Percentiles rank a stretch among this genome's conserved stretches.
Evolutionary conservation across 2,113 vertebrate genomes (phyloP).

Genomic region (Hydrochoerus hydrochaeris): DNA sequence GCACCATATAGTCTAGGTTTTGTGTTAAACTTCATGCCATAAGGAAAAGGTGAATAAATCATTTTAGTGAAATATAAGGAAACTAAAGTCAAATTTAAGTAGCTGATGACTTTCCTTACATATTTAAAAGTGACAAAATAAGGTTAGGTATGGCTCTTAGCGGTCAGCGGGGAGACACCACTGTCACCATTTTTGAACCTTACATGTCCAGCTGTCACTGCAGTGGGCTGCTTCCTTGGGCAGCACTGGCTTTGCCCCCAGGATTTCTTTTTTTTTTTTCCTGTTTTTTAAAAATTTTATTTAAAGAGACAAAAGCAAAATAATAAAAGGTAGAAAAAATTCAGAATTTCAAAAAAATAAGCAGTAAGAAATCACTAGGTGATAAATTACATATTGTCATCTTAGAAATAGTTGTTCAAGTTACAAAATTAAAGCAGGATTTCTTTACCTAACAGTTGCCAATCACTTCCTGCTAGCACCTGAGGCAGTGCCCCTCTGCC

Average conservation of each 20-base stretch:
- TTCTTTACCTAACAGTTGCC: background rate
- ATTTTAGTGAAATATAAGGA: constrained; percentile 44
- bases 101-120: constrained; percentile 25
- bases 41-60: constrained; percentile 47
- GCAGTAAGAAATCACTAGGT: too few species aligned
- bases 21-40: background rate
- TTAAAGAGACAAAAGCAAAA: too few species aligned
- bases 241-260: background rate
- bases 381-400: too few species aligned
- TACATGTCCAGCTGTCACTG: background rate
- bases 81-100: constrained; percentile 47
- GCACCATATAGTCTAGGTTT: constrained; percentile 7
- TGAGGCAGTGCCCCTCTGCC: background rate
- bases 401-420: too few species aligned
- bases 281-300: too few species aligned
- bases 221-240: background rate
- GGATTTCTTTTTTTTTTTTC: too few species aligned
- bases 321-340: too few species aligned
- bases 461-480: constrained; percentile 24
- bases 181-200: background rate
- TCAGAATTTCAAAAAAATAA: too few species aligned
- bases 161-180: background rate
- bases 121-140: constrained; percentile 13
- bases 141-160: background rate
- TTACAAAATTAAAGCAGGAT: too few species aligned